phyloP scores from a whole-genome alignment of 2,113 vertebrate genomes.

The Ceyx margarethae region DNA sequence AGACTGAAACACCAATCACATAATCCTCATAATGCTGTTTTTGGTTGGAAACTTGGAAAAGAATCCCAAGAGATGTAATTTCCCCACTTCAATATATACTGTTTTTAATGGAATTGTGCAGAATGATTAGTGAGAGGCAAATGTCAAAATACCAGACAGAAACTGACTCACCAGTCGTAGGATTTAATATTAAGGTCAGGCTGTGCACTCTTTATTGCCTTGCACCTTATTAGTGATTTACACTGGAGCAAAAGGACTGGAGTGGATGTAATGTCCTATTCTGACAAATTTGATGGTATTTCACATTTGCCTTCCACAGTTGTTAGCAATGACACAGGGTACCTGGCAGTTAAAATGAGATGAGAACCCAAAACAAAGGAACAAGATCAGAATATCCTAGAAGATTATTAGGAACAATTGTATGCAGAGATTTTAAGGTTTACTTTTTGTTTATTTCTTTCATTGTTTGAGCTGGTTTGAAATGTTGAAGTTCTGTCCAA shows the following conservation, averaged over 20 bases:
- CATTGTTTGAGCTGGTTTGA: not conserved
- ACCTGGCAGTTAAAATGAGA: not conserved
- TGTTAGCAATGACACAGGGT: not conserved
- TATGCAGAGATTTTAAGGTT: not conserved
- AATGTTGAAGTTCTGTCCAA: not conserved
- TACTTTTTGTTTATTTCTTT: not conserved
- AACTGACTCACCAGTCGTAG: constrained; percentile 52
- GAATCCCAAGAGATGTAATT: not conserved
- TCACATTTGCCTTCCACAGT: not conserved
- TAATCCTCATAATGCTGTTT: not conserved
- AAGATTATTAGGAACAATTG: not conserved
- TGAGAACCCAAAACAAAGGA: constrained; percentile 1
- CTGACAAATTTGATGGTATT: constrained; percentile 2
- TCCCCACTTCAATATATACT: constrained; percentile 9
- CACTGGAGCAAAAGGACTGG: not conserved
- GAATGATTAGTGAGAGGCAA: constrained; percentile 51
- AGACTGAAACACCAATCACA: not conserved
- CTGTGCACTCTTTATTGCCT: constrained; percentile 7
- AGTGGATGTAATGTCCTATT: not conserved
- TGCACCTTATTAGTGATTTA: constrained; percentile 37
- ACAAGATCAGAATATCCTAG: constrained; percentile 15
- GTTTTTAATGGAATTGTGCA: constrained; percentile 46
- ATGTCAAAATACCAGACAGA: constrained; percentile 62
- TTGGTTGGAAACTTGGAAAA: not conserved
- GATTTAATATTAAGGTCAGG: constrained; percentile 56